A percentile compares a stretch with the other conserved stretches of the same genome.
phyloP scores from a whole-genome alignment of 2,113 vertebrate genomes.

The Sigmodon hispidus region DNA sequence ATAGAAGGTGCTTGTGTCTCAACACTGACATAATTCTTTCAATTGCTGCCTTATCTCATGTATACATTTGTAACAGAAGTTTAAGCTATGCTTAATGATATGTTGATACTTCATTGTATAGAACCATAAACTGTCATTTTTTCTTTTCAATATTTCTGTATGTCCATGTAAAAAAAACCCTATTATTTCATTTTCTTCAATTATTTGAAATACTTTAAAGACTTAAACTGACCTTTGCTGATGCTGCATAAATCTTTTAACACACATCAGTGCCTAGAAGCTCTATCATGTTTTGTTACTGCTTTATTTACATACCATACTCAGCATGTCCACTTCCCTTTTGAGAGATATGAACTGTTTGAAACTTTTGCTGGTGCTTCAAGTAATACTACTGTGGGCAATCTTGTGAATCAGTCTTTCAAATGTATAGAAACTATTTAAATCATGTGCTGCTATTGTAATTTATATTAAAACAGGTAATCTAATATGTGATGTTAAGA shows the following conservation, averaged over 20 bases:
- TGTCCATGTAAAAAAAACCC: background rate
- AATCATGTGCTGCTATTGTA: background rate
- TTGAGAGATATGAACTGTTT: background rate
- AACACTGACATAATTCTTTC: background rate
- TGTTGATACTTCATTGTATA: background rate
- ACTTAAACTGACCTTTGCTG: background rate
- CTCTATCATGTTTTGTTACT: background rate
- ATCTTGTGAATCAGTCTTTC: background rate
- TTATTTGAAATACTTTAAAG: background rate
- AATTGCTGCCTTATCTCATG: background rate
- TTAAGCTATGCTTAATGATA: background rate
- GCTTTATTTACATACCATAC: background rate
- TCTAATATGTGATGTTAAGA: background rate
- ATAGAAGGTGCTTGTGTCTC: background rate
- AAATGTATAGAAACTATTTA: background rate
- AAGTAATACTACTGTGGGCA: background rate
- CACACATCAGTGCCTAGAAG: background rate
- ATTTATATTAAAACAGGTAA: background rate
- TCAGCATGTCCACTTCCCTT: background rate
- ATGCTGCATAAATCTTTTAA: background rate
- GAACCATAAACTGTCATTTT: background rate
- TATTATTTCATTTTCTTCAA: constrained; percentile 5
- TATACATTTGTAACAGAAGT: background rate
- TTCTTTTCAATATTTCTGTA: background rate
- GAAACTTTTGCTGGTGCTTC: background rate